phyloP scores from a whole-genome alignment of 30 jellyfish, hydroid and myxozoan species.

The Catostylus mosaicus region DNA sequence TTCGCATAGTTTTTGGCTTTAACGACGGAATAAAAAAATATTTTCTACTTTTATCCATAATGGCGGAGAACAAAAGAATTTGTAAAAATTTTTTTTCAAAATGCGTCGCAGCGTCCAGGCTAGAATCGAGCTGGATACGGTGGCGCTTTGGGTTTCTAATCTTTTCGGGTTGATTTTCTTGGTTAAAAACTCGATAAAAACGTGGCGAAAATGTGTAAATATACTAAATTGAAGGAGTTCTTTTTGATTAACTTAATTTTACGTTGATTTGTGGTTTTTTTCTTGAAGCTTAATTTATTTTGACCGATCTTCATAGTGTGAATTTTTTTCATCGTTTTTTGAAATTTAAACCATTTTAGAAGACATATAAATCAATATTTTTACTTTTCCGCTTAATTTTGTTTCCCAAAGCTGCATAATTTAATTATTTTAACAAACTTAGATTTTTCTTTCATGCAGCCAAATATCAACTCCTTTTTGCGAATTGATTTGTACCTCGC shows the following conservation, averaged over 20 bases:
- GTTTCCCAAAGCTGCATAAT: no score
- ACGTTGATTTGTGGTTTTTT: not conserved
- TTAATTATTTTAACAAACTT: no score
- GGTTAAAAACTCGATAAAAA: not conserved
- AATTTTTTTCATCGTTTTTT: no score
- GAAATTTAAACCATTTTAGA: no score
- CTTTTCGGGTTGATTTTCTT: not conserved
- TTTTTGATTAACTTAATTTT: no score
- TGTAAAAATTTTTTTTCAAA: slow-evolving; percentile 2
- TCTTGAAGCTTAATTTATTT: not conserved
- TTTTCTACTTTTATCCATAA: not conserved
- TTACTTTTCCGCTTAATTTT: no score
- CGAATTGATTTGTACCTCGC: no score
- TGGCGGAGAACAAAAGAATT: slow-evolving; percentile 4
- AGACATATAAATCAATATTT: no score
- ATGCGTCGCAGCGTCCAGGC: slow-evolving; percentile 20
- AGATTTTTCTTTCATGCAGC: no score
- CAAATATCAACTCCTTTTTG: no score
- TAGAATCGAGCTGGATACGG: not conserved
- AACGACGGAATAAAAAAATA: not conserved
- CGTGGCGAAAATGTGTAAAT: not conserved
- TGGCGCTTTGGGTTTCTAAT: not conserved
- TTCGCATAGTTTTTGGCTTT: not conserved
- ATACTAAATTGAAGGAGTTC: no score
- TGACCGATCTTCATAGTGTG: not conserved